Base-by-base conservation (phyloP, 2,797 vertebrate species). In the Sebastes baramenuke region DNA sequence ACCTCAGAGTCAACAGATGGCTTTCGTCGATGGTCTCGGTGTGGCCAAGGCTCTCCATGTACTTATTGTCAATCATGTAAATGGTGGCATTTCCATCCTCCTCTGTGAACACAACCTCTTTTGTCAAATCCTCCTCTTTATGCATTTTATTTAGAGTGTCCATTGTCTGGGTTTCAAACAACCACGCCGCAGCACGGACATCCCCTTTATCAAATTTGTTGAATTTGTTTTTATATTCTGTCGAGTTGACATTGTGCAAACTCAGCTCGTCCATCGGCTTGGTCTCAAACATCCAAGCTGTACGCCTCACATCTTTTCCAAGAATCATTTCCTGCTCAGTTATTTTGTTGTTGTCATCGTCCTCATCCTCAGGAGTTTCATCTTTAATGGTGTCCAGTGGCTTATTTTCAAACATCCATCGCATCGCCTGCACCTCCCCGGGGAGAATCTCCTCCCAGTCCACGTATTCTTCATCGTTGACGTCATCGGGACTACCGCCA, bases 201-300 rank as follows among this genome's bases (percentile, higher is more conserved):
- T 96, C 95, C 79, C 95, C 97, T 91, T 95, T 97, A 38, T 95
- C 96, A 54, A 95, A 83, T 81, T 97, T 96, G 67, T 96, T 96
- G 75, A 93, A 95, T 86, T 96, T 96, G 76, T 95, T 94, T 80
- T 82, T 89, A 36, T 89, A 93, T 89, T 95, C 94, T 77, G 86
- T 78, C 3, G 86, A 92, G 61, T 70, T 85, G 52, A 87, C 71
- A 67, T 90, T 87, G 76, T 83, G 82, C 54, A 88, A 74, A 6
- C 88, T 72, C 49, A 96, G 76, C 9, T 79, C 67, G 77, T 96
- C 96, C 22, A 96, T 96, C 14, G 96, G 94, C 67, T 97, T 96
- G 3, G 93, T 97, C 95, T 99, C 97, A 94, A 99, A 97, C 97
- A 97, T 96, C 95, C 97, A 97, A 12, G 96, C 95, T 7, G 96